Evolutionary conservation across 1,140 invertebrate species (phyloP), one percentile per base, ranked within the genome.

Genomic region (Lepidotrigona ventralis): DNA sequence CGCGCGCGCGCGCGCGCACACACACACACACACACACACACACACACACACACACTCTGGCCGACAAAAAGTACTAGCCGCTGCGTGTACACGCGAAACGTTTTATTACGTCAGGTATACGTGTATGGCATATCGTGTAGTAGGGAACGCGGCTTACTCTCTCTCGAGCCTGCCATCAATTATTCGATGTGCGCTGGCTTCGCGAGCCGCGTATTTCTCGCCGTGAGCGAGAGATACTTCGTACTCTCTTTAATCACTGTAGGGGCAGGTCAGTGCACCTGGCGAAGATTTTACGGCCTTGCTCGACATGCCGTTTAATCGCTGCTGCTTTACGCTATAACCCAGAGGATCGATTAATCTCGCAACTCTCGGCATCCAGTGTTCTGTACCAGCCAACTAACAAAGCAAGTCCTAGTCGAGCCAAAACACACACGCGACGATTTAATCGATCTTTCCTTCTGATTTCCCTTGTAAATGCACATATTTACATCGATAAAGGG

Each of bases 211-310:
- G 23, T 33, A 33, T 82, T 77, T 70, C 54, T 77, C 64, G 14
- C 54, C 81, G 4, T 56, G 54, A 33, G 23, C 71, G 11, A 46
- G 39, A 46, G 39, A 33, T 46, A 6, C 51, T 58, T 73, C 81
- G 69, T 82, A 68, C 64, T 75, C 66, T 33, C 33, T 9, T 82
- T 82, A 66, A 85, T 81, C 72, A 77, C 79, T 51, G 72, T 72
- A 26, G 56, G 39, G 79, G 83, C 73, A 81, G 83, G 83, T 85
- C 83, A 82, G 79, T 64, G 83, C 71, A 75, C 83, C 83, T 75
- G 79, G 29, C n/a, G 26, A 82, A 72, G 66, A 76, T 85, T 81
- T 85, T 53, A 77, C 74, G 74, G n/a, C 74, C 73, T 82, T 77
- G 64, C 54, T 19, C 53, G 80, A 76, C 63, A 68, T 11, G 69